Evolutionary conservation across 2,113 vertebrate species (phyloP), one percentile per base, ranked within the genome.

Genomic region (Melanerpes aurifrons): DNA sequence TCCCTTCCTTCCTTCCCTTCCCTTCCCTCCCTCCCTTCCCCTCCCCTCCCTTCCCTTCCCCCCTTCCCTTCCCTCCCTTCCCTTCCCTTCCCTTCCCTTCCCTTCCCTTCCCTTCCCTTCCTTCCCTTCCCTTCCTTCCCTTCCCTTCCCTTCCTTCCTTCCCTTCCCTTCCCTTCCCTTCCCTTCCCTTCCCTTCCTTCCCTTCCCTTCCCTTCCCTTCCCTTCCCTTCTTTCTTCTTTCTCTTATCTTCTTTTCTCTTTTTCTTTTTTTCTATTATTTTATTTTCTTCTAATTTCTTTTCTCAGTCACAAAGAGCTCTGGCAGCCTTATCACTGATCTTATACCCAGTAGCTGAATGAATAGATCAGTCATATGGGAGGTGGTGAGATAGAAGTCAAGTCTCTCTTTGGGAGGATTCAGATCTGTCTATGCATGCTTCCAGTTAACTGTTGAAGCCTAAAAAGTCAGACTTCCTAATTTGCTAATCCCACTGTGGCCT

Each of bases 201-300:
- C n/a, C 35, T 37, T 37, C 35, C 9, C 35, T 37, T 37, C 35
- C 9, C 35, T 37, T 37, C 35, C 9, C 35, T 37, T 37, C 35
- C n/a, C 35, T 37, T 37, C 35, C 10, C 8, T 37, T 37, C 37
- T 35, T 35, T 35, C 35, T 35, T 35, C 10, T 10, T 37, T 37
- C 37, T 37, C 37, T 37, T 37, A 8, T 37, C 37, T 37, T 37
- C 37, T 37, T 10, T 37, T 17, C 25, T 32, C 18, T 10, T 4
- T n/a, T 3, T 8, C 2, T 3, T 6, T 2, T 1, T 2, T 5
- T 2, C 7, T 2, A 4, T 2, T 1, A 2, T 17, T 17, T 35
- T 12, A 4, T 4, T n/a, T 3, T 8, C 3, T 3, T 6, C 8
- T 22, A 43, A 43, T 22, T 35, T 15, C 25, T 17, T 66, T 1